A percentile compares a stretch with the other conserved stretches of the same genome.
Evolutionary conservation across 2,113 vertebrate genomes (phyloP).

Genomic region (Myrmecophaga tridactyla): DNA sequence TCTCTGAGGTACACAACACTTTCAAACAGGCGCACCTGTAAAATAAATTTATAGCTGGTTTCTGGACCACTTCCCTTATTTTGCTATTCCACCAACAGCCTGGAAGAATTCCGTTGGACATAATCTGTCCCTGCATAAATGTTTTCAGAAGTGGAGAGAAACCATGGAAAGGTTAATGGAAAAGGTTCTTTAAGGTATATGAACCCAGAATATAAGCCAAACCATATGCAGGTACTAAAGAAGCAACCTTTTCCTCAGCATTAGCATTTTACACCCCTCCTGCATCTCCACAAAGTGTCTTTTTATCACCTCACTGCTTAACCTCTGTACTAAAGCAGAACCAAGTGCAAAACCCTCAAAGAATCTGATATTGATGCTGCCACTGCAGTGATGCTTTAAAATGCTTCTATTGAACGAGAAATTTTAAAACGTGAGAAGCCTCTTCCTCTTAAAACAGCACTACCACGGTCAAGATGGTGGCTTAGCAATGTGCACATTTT

Average conservation of each 20-base stretch:
- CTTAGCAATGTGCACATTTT: too few species aligned
- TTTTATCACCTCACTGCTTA: slow-evolving; percentile 93
- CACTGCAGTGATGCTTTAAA: slow-evolving; percentile 99
- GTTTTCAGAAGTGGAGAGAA: slow-evolving; percentile 98
- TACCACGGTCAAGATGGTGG: too few species aligned
- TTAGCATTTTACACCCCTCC: too few species aligned
- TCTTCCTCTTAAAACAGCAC: slow-evolving; percentile 79
- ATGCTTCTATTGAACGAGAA: slow-evolving; percentile 97
- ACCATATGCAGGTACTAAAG: slow-evolving; percentile 94
- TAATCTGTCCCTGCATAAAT: slow-evolving; percentile 99
- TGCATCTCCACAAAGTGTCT: slow-evolving; percentile 80
- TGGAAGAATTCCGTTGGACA: slow-evolving; percentile 99
- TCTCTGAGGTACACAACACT: too few species aligned
- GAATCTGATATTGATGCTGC: slow-evolving; percentile 99
- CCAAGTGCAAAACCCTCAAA: slow-evolving; percentile 88
- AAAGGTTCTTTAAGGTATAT: slow-evolving; percentile 94
- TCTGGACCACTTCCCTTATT: slow-evolving; percentile 97
- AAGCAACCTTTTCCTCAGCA: neutral
- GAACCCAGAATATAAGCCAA: slow-evolving; percentile 98
- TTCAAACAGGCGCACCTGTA: too few species aligned
- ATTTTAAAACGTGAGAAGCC: slow-evolving; percentile 92
- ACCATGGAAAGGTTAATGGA: slow-evolving; percentile 96
- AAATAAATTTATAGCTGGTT: slow-evolving; percentile 99
- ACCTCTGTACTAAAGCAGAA: slow-evolving; percentile 88
- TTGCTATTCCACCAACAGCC: slow-evolving; percentile 95